phyloP scores from a whole-genome alignment of 2,113 vertebrate genomes.

The Gymnogyps californianus region DNA sequence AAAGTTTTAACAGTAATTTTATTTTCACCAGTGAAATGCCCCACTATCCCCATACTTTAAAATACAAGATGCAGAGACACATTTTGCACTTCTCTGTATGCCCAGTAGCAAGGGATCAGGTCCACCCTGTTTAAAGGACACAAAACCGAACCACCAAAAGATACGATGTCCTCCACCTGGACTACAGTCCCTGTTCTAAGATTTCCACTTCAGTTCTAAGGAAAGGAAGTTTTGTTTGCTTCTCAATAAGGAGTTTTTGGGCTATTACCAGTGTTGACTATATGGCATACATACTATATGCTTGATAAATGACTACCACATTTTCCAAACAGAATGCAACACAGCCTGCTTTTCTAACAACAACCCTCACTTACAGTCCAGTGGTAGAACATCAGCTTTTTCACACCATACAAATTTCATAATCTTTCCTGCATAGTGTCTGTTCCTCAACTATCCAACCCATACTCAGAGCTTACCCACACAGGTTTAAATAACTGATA shows the following conservation, averaged over 20 bases:
- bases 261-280: neutral
- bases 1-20: neutral
- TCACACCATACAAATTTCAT: neutral
- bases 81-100: neutral
- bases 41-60: neutral
- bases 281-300: neutral
- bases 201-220: neutral
- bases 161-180: rapidly evolving
- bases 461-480: neutral
- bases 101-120: neutral
- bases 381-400: too few relatives aligned
- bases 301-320: neutral
- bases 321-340: neutral
- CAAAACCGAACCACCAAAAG: neutral
- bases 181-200: neutral
- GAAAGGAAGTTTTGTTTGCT: neutral
- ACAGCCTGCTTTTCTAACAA: neutral
- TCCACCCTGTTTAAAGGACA: neutral
- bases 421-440: neutral
- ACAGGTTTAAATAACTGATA: neutral
- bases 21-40: neutral
- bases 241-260: neutral
- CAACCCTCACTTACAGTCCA: neutral
- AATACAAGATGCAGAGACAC: neutral
- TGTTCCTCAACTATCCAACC: neutral